Base-by-base conservation (phyloP, 2,888 invertebrate genomes). In the Globia sparganii region DNA sequence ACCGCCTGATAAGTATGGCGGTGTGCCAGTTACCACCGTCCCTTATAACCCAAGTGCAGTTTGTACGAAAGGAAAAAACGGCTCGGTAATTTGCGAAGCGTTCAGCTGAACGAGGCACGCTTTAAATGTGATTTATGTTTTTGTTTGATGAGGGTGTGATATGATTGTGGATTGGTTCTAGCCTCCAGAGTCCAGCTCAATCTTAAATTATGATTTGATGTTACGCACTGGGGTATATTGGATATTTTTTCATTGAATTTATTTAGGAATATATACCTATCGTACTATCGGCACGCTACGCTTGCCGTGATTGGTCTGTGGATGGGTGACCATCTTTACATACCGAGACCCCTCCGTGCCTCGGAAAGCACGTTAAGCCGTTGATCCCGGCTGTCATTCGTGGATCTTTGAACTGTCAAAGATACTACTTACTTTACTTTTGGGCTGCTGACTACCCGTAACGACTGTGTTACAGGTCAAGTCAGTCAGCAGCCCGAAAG, bases 1-100 rank as follows among this genome's bases (percentile, higher is more conserved):
- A 80, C 78, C 78, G 77, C 25, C 77, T 81, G 83, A 81, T 81
- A 86, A 86, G 83, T 82, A 75, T 83, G 83, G 86, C 87, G 65
- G 71, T 81, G 77, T 81, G 87, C 77, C 83, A 87, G 85, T 85
- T 83, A 72, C 73, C 75, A 69, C 53, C 73, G 75, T 76, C 81
- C 80, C 79, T 75, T 70, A 74, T 43, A 78, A 43, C 76, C 78
- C 71, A 37, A 79, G 69, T 81, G 85, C 87, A 86, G 76, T 81
- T 85, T 77, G 76, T 79, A 72, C 61, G 78, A 80, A 82, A 85
- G 65, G 79, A 77, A 80, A 84, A 80, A 85, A 83, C 46, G 68
- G 79, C 73, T 69, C 40, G 66, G 83, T 86, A 84, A 84, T 84
- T 86, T 84, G 68, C 69, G 66, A 70, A 73, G 61, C 79, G 72